Evolutionary conservation across 2,113 vertebrate species (phyloP).

Genomic region (Aythya baeri): DNA sequence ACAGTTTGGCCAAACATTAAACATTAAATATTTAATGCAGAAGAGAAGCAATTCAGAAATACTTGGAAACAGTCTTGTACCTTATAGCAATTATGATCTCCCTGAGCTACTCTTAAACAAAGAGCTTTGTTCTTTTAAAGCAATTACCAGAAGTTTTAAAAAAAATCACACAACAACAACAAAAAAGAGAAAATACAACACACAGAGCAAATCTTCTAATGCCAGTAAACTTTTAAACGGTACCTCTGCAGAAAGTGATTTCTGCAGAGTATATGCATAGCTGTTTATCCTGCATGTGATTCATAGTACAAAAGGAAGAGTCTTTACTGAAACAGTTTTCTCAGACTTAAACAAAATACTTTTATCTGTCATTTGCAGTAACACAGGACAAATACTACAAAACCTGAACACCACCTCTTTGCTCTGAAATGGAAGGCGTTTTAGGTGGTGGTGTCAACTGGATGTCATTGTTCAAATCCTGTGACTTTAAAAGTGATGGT

Average conservation of each 20-base stretch:
- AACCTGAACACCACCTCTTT: neutral
- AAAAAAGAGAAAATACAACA: neutral
- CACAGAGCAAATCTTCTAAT: conserved; percentile 25
- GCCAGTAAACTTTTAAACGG: conserved; percentile 71
- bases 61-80: conserved; percentile 78
- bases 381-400: neutral
- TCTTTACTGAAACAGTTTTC: neutral
- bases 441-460: neutral
- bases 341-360: neutral
- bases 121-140: conserved; percentile 85
- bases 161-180: neutral
- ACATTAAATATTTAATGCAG: conserved; percentile 85
- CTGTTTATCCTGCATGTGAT: neutral
- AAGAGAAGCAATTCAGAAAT: conserved; percentile 81
- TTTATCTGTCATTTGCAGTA: neutral
- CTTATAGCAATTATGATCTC: conserved; percentile 81
- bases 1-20: conserved; percentile 77
- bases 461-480: neutral
- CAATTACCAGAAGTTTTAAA: conserved; percentile 83
- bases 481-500: neutral
- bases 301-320: neutral
- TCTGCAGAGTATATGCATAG: neutral
- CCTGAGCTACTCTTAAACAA: conserved; percentile 84
- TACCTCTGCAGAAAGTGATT: conserved; percentile 21
- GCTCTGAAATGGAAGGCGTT: neutral